Base-by-base conservation (phyloP, 2,113 vertebrate genomes). In the Prietella phreatophila region DNA sequence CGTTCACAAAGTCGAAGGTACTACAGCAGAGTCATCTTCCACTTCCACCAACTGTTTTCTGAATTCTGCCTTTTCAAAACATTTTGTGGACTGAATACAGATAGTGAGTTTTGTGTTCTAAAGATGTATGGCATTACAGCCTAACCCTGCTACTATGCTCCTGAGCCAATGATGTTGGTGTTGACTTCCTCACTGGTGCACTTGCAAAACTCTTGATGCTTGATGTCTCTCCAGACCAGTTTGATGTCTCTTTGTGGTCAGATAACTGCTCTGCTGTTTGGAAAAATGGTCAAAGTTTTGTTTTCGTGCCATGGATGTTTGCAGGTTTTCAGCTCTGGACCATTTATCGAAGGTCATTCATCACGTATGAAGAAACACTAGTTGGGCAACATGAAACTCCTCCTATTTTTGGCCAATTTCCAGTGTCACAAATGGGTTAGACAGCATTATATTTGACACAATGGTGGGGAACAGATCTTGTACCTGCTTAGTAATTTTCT, bases 401-500 rank as follows among this genome's bases (percentile, higher is more conserved):
- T 6, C 47, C 75, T 50, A 2, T n/a, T 13, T 69, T 22, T 22
- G 8, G 20, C 9, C 20, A 15, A 33, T 20, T 20, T 14, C 14
- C 7, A 67, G n/a, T 15, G 67, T 19, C 33, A 71, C 67, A 17
- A 33, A 17, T 36, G 15, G 67, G 0, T 8, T 36, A 36, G 0
- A 96, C 55, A 19, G 3, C 55, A 17, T 96, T 89, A 80, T 97
- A 85, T 84, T 95, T 15, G 13, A 56, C 3, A 60, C 19, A 60
- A 6, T 10, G 25, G 8, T 50, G 47, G 47, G 47, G 47, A 50
- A 50, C 47, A 50, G 47, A 50, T 50, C 47, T 10, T 50, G 47
- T 50, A 50, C 47, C 47, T 50, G 9, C 47, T 10, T 50, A 50
- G 47, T 10, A 50, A 50, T 50, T 50, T 50, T 33, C 17, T 56